Evolutionary conservation across 2,113 vertebrate species (phyloP), one percentile per base, ranked within the genome.

Genomic region (Mastomys coucha): DNA sequence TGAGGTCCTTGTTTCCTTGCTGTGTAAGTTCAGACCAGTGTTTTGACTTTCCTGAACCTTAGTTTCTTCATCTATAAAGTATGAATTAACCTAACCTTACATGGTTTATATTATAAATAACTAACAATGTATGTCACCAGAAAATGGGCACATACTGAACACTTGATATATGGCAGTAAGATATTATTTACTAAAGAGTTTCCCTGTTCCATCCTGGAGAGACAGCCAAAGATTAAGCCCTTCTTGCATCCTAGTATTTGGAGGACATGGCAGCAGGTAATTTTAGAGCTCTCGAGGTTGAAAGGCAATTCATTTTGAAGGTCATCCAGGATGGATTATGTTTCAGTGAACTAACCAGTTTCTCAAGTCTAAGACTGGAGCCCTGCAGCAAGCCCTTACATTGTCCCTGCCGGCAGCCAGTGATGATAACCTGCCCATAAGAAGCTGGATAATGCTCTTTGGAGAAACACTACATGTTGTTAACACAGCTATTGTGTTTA

Each of bases 261-360:
- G n/a, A 73, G 39, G 53, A 85, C 12, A 87, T 2, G 28, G 11
- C 11, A 86, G 33, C 33, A 82, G 2, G 3, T 70, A 20, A 73
- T 70, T 93, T 91, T 87, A 91, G 45, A 76, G 69, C 20, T 87
- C 70, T 65, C 73, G 28, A 26, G 39, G n/a, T 33, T 95, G 53
- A 88, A 96, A 91, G 94, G 91, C 85, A 89, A 91, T 63, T 93
- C 56, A 42, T 0, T 96, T 72, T 89, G 0, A 89, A 69, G 92
- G 45, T 91, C 49, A 85, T 70, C 36, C 33, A 94, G 75, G 70
- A 84, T 94, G 58, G 45, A 33, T 16, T 67, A 8, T 33, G 16
- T 91, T 91, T 90, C 65, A 88, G 16, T 60, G 70, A 91, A 82
- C 93, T 96, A 69, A 90, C 95, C 80, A 73, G 0, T 95, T 92